Base-by-base conservation (phyloP, 2,113 vertebrate species). In the Patagioenas fasciata region DNA sequence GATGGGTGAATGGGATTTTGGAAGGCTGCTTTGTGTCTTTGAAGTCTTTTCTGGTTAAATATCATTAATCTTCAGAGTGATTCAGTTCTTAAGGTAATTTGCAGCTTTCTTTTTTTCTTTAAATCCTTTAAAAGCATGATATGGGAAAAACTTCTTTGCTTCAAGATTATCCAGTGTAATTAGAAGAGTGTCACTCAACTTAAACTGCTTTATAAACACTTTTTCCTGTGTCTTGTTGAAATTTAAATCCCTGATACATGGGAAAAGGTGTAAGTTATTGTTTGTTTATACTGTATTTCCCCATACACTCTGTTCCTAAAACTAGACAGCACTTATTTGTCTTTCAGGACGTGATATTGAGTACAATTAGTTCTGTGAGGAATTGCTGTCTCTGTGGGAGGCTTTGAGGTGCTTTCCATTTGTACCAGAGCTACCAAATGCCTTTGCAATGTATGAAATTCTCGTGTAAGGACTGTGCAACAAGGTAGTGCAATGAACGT, bases 31-130 rank as follows among this genome's bases (percentile, higher is more conserved):
- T 95, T 91, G 75, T 95, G 85, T 89, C 81, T 95, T 96, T 96
- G 93, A 94, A 97, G 74, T 66, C 18, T 94, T 91, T 90, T 88
- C 88, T 94, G 77, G 71, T 56, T 93, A 97, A 95, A 88, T 91
- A 85, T 78, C 38, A 54, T 91, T 96, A 93, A 90, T 89, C 75
- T 88, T 83, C 79, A 80, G 83, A 81, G 61, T 64, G 91, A 89
- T 92, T 93, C 88, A 86, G 65, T 95, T 93, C 69, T 95, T 96
- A 95, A 94, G 95, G 96, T 97, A 97, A 94, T 96, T 97, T 97
- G 93, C 86, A 83, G 56, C 53, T 97, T 97, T 87, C 47, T 91
- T 85, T 60, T 84, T 85, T 85, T 70, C 61, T 95, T 95, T 85
- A 96, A 94, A 96, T 93, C 93, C 69, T 89, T 44, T 58, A 91